Conservation (phyloP, 2,888 invertebrate genomes). For the Nephrotoma appendiculata region DNA sequence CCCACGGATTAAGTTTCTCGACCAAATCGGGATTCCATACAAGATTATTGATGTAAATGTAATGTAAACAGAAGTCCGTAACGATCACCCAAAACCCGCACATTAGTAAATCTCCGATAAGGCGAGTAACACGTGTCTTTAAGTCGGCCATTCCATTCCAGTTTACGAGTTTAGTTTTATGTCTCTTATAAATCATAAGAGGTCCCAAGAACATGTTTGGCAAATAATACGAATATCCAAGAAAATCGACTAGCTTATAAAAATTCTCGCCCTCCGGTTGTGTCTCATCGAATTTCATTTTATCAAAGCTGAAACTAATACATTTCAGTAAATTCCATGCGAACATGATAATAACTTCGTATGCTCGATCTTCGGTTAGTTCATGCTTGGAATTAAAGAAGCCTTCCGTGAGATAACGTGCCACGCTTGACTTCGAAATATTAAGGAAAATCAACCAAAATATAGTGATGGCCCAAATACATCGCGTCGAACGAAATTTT, state of each 20-base stretch:
- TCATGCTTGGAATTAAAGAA: not conserved
- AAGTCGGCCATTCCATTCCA: constrained; percentile 11
- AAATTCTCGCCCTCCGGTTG: constrained; percentile 14
- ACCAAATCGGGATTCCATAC: constrained; percentile 49
- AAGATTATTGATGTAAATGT: constrained; percentile 66
- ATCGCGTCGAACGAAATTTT: not conserved
- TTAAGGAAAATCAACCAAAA: constrained; percentile 13
- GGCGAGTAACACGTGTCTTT: constrained; percentile 28
- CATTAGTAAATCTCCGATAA: constrained; percentile 37
- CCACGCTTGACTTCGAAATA: constrained; percentile 6
- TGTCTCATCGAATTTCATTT: constrained; percentile 21
- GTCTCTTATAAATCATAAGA: constrained; percentile 62
- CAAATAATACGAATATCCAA: constrained; percentile 68
- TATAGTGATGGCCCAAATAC: constrained; percentile 5
- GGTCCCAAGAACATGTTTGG: constrained; percentile 77
- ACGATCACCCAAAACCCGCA: constrained; percentile 53
- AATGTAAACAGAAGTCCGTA: constrained; percentile 60
- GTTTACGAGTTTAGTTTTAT: constrained; percentile 28
- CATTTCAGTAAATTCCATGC: constrained; percentile 62
- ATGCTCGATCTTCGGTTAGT: constrained; percentile 18
- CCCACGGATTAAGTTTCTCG: constrained; percentile 46
- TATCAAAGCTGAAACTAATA: constrained; percentile 57
- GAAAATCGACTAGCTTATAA: constrained; percentile 33
- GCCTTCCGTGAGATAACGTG: not conserved
- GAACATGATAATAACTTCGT: constrained; percentile 23